Evolutionary conservation across 1,140 invertebrate genomes (phyloP).

Genomic region (Lucilia cuprina): DNA sequence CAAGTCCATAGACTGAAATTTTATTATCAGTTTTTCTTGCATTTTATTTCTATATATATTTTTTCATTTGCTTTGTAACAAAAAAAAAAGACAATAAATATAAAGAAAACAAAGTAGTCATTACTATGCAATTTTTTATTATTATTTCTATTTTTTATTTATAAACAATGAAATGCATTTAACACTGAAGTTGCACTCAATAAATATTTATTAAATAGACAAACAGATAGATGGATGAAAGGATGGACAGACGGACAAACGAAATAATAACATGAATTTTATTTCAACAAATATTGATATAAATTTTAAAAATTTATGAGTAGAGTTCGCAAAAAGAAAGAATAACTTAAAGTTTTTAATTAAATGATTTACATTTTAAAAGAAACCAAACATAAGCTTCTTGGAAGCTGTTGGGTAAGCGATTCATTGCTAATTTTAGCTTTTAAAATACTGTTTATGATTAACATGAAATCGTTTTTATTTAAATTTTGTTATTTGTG

Average conservation of each 20-base stretch:
- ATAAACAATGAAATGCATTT: conserved; percentile 23
- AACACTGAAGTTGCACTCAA: conserved; percentile 27
- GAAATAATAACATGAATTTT: not conserved
- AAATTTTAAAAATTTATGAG: too few relatives aligned
- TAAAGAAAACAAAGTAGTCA: not conserved
- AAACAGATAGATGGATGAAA: not conserved
- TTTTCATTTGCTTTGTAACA: not conserved
- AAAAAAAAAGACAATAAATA: not conserved
- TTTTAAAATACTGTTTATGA: too few relatives aligned
- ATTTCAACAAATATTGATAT: not conserved
- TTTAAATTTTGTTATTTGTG: too few relatives aligned
- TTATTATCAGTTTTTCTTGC: not conserved
- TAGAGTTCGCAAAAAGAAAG: too few relatives aligned
- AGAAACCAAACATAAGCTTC: too few relatives aligned
- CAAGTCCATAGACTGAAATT: not conserved
- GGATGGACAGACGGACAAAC: not conserved
- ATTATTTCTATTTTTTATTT: not conserved
- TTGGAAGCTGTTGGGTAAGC: too few relatives aligned
- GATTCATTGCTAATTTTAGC: too few relatives aligned
- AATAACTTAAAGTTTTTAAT: too few relatives aligned
- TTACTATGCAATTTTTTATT: not conserved
- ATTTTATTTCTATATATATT: not conserved
- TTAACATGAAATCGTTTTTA: too few relatives aligned
- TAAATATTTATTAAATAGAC: conserved; percentile 26
- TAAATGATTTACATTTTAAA: too few relatives aligned